phyloP scores from a whole-genome alignment of 2,888 invertebrate species.

The Ochlodes sylvanus region DNA sequence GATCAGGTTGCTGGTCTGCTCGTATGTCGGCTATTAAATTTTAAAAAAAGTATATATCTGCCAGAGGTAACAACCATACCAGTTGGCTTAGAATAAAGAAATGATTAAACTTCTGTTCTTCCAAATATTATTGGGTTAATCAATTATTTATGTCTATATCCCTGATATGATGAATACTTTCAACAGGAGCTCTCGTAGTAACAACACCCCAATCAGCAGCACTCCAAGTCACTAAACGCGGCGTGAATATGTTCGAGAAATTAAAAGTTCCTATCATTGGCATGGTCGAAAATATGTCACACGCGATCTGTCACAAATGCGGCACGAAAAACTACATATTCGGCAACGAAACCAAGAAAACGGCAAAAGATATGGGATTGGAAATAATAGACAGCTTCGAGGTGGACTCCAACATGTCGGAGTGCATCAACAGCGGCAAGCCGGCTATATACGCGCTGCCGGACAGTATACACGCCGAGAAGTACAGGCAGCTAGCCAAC shows the following conservation, averaged over 20 bases:
- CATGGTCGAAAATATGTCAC: constrained; percentile 96
- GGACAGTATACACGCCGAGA: constrained; percentile 79
- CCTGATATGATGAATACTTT: not conserved
- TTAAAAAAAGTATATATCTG: too few species aligned
- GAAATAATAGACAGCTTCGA: constrained; percentile 90
- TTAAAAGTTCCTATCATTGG: constrained; percentile 93
- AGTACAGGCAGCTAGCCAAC: constrained; percentile 74
- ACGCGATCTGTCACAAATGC: constrained; percentile 91
- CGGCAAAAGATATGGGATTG: constrained; percentile 87
- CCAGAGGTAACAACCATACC: too few species aligned
- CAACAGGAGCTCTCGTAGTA: constrained; percentile 92
- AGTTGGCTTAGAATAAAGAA: too few species aligned
- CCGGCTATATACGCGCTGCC: constrained; percentile 90
- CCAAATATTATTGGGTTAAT: too few species aligned
- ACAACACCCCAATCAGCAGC: constrained; percentile 97
- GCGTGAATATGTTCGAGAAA: constrained; percentile 94
- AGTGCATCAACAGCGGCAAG: constrained; percentile 89
- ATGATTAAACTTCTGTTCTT: too few species aligned
- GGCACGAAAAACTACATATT: constrained; percentile 89
- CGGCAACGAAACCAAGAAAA: constrained; percentile 86
- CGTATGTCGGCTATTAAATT: too few species aligned
- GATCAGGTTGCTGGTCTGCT: too few species aligned
- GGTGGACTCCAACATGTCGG: constrained; percentile 88
- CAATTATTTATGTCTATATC: too few species aligned
- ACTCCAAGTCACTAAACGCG: constrained; percentile 93